A percentile compares a stretch with the other conserved stretches of the same genome.
Evolutionary conservation across 2,888 invertebrate species (phyloP).

Genomic region (Gymnoscelis rufifasciata): DNA sequence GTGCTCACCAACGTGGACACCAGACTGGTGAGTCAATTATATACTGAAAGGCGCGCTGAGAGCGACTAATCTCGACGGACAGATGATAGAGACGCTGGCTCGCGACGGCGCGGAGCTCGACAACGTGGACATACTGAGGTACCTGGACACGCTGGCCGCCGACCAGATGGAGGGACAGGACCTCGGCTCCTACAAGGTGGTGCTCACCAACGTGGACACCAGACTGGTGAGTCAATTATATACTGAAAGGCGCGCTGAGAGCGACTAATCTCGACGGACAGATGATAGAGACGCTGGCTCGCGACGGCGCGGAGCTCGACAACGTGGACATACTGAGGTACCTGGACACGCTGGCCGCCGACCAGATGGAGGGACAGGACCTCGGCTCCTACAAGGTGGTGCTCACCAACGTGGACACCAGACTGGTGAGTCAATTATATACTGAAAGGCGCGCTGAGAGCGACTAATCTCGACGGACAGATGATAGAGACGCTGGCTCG

Average conservation of each 20-base stretch:
- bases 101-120: conserved; percentile 48
- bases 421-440: conserved; percentile 63
- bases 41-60: conserved; percentile 81
- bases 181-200: conserved; percentile 61
- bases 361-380: conserved; percentile 59
- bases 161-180: conserved; percentile 63
- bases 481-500: conserved; percentile 53
- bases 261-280: conserved; percentile 75
- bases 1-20: conserved; percentile 66
- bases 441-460: conserved; percentile 81
- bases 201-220: conserved; percentile 63
- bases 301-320: conserved; percentile 46
- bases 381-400: conserved; percentile 64
- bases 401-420: conserved; percentile 62
- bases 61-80: conserved; percentile 74
- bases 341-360: conserved; percentile 61
- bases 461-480: conserved; percentile 75
- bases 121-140: conserved; percentile 60
- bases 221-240: conserved; percentile 63
- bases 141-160: conserved; percentile 60
- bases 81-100: conserved; percentile 53
- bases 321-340: conserved; percentile 63
- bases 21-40: conserved; percentile 60
- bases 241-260: conserved; percentile 81
- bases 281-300: conserved; percentile 51